Base-by-base conservation (phyloP, 2,113 vertebrate species). In the Phalacrocorax carbo region DNA sequence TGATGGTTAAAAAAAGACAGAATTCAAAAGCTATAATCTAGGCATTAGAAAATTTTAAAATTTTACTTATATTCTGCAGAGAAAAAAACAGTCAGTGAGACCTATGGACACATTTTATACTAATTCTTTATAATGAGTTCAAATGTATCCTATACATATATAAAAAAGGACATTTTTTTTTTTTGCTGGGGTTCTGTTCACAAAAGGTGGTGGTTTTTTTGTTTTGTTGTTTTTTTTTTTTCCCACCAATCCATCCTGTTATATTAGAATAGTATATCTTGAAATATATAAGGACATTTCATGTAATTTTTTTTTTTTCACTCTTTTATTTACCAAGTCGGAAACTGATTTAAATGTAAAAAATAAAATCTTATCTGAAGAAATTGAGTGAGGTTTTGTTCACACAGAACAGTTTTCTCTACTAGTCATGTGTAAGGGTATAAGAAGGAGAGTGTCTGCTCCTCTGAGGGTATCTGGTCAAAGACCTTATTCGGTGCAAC, bases 1-100 rank as follows among this genome's bases (percentile, higher is more conserved):
- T 99, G 96, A 94, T 72, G 55, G 69, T 70, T 93, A 91, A 94
- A 77, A 97, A 97, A 71, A 76, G 27, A 62, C 2, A 96, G 5
- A 96, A 93, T 85, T 40, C 13, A 61, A 11, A 82, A 55, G 4
- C 58, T 82, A 46, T 12, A 10, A 65, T 16, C 2, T 58, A 54
- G n/a, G 11, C 7, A 13, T 44, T 64, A 69, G 3, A 79, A 69
- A 57, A 40, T 10, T 26, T 79, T 69, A 29, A 69, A 57, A 40
- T 11, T 29, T 79, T 69, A 29, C 2, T 2, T 81, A 9, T 26
- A 52, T 46, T 44, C 36, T 38, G 1, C 15, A 65, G 25, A 38
- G 19, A 75, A 77, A 7, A 72, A 91, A 81, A 72, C 44, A 61
- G 46, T 46, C 8, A 36, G 13, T 46, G 22, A 85, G 2, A 91